Conservation (phyloP, 1,140 invertebrate genomes). For the Leptinotarsa texana region DNA sequence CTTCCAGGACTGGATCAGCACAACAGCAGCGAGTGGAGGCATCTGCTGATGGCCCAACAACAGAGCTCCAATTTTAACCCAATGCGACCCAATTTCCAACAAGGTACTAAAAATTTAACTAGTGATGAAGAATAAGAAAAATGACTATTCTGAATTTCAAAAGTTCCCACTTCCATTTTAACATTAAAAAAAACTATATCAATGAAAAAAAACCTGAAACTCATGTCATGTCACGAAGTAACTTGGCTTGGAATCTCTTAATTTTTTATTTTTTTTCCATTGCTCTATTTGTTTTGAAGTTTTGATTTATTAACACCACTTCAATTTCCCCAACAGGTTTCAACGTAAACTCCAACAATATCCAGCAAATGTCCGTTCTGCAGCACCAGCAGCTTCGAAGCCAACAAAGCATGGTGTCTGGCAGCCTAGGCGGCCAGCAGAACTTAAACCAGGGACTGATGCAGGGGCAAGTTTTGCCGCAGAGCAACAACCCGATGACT, state of each 20-base stretch:
- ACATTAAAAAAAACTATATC: too few relatives aligned
- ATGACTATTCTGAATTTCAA: too few relatives aligned
- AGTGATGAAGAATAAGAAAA: too few relatives aligned
- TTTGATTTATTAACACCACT: neutral
- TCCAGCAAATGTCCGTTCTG: slow-evolving; percentile 49
- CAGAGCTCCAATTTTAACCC: slow-evolving; percentile 60
- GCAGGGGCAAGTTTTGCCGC: slow-evolving; percentile 38
- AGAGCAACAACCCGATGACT: slow-evolving; percentile 47
- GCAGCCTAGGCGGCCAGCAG: slow-evolving; percentile 43
- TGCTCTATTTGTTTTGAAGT: too few relatives aligned
- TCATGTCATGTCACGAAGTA: too few relatives aligned
- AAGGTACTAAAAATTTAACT: slow-evolving; percentile 56
- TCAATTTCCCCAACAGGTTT: slow-evolving; percentile 39
- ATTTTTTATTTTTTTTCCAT: too few relatives aligned
- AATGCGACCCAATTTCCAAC: slow-evolving; percentile 68
- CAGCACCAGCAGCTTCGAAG: slow-evolving; percentile 53
- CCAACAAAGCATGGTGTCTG: slow-evolving; percentile 48
- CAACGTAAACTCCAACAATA: slow-evolving; percentile 50
- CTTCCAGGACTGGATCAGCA: slow-evolving; percentile 50
- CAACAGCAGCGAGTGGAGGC: slow-evolving; percentile 65
- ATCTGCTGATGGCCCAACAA: slow-evolving; percentile 72
- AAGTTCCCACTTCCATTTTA: too few relatives aligned
- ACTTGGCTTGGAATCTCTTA: too few relatives aligned
- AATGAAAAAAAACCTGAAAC: too few relatives aligned
- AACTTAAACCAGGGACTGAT: slow-evolving; percentile 42